Conservation (phyloP, 2,797 vertebrate genomes). For the Sebastes nivosus region DNA sequence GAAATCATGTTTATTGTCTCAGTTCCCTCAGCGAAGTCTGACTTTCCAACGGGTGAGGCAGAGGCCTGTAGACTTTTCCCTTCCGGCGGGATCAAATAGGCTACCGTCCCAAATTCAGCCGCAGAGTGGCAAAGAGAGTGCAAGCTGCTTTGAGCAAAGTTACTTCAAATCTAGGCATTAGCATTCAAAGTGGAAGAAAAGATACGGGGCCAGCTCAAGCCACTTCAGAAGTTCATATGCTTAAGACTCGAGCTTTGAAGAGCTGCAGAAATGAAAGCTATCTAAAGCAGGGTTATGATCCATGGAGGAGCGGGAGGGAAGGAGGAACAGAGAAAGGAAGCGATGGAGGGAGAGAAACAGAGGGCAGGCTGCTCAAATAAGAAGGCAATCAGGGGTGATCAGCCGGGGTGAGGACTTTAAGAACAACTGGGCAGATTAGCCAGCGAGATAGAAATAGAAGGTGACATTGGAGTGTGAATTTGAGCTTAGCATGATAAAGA, state of each 20-base stretch:
- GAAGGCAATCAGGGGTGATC: slow-evolving; percentile 50
- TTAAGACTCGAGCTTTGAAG: slow-evolving; percentile 75
- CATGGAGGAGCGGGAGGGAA: slow-evolving; percentile 35
- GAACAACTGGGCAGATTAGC: slow-evolving; percentile 65
- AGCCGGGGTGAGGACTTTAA: slow-evolving; percentile 33
- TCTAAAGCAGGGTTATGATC: slow-evolving; percentile 76
- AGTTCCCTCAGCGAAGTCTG: background rate
- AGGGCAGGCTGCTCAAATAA: slow-evolving; percentile 26
- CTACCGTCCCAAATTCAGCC: slow-evolving; percentile 31
- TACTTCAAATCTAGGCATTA: slow-evolving; percentile 66
- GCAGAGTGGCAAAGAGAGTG: slow-evolving; percentile 30
- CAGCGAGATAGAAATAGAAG: background rate
- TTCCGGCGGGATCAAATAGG: slow-evolving; percentile 26
- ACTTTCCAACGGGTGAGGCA: slow-evolving; percentile 17
- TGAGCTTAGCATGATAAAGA: slow-evolving; percentile 28
- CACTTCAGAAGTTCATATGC: slow-evolving; percentile 71
- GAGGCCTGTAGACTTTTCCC: slow-evolving; percentile 6
- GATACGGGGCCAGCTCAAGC: slow-evolving; percentile 57
- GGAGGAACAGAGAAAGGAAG: slow-evolving; percentile 23
- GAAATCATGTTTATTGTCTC: background rate
- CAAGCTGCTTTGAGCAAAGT: slow-evolving; percentile 44
- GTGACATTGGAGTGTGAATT: background rate
- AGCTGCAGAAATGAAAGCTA: slow-evolving; percentile 64
- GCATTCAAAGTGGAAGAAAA: slow-evolving; percentile 70
- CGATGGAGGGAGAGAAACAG: slow-evolving; percentile 27